Conservation (phyloP, 2,113 vertebrate genomes). For the Thalassoma bifasciatum region DNA sequence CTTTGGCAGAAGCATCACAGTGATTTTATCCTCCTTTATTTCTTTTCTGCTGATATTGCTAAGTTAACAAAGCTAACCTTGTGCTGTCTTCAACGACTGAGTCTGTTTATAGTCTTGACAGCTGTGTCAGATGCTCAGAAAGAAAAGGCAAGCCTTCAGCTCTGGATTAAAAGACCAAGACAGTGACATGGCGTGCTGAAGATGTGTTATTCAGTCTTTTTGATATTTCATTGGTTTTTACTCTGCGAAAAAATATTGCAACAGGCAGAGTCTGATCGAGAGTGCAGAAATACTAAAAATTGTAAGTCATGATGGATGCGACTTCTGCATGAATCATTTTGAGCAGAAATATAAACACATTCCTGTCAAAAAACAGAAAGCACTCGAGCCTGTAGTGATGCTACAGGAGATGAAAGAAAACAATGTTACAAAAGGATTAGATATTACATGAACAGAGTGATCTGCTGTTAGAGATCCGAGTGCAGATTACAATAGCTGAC, state of each 20-base stretch:
- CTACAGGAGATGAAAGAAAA: background rate
- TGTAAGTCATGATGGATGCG: conserved; percentile 15
- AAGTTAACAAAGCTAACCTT: background rate
- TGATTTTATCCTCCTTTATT: too few species aligned
- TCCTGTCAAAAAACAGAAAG: conserved; percentile 7
- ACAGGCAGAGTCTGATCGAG: conserved; percentile 11
- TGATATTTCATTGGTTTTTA: conserved; percentile 64
- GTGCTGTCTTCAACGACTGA: too few species aligned
- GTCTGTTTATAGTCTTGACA: background rate
- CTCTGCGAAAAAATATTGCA: conserved; percentile 19
- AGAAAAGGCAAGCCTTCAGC: background rate
- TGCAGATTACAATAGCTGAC: conserved; percentile 52
- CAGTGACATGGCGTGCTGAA: conserved; percentile 16
- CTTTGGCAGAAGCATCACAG: background rate
- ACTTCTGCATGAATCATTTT: conserved; percentile 48
- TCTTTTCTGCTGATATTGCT: too few species aligned
- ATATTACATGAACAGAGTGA: conserved; percentile 41
- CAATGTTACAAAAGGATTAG: background rate
- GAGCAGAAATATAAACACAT: conserved; percentile 7
- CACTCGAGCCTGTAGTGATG: background rate
- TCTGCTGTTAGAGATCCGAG: conserved; percentile 23
- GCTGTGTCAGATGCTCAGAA: background rate
- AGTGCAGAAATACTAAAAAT: too few species aligned
- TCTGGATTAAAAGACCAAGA: background rate
- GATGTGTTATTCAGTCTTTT: conserved; percentile 10